These are phyloP conservation scores for Ophion slaviceki DNA, from an alignment of 2,888 invertebrate genomes.

Conservation along the genomic window DNA sequence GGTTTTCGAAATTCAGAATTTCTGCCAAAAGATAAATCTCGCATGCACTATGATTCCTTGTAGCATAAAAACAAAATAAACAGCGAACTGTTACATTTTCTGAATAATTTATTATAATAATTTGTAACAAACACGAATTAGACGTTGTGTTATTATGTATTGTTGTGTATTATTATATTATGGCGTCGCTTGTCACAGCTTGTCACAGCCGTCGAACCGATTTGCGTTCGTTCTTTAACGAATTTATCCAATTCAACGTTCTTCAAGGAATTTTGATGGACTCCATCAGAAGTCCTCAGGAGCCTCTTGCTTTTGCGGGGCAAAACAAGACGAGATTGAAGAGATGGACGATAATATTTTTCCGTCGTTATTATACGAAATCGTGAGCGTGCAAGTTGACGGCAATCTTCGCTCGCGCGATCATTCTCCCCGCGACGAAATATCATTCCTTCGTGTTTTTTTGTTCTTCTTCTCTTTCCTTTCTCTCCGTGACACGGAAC, in stretches of 20 bases:
- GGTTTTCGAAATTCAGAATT: no score
- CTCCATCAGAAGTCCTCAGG: background rate
- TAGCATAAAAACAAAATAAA: no score
- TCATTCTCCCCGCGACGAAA: conserved; percentile 45
- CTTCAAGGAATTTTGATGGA: background rate
- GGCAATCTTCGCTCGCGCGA: conserved; percentile 8
- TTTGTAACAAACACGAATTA: no score
- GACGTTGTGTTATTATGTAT: no score
- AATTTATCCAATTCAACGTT: background rate
- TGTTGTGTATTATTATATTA: no score
- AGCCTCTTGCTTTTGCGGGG: conserved; percentile 5
- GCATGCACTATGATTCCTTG: no score
- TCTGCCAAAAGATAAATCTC: no score
- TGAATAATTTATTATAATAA: no score
- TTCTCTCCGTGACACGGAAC: conserved; percentile 50
- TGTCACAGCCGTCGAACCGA: no score
- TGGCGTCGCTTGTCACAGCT: no score
- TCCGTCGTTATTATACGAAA: conserved; percentile 50
- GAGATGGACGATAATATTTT: conserved; percentile 30
- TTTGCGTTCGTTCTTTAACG: no score
- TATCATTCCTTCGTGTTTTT: conserved; percentile 11
- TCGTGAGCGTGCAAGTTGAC: conserved; percentile 42
- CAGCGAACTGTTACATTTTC: no score
- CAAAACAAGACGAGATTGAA: conserved; percentile 32
- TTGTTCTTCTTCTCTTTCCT: conserved; percentile 32